Conservation (phyloP, 1,140 invertebrate genomes). For the Penaeus japonicus region DNA sequence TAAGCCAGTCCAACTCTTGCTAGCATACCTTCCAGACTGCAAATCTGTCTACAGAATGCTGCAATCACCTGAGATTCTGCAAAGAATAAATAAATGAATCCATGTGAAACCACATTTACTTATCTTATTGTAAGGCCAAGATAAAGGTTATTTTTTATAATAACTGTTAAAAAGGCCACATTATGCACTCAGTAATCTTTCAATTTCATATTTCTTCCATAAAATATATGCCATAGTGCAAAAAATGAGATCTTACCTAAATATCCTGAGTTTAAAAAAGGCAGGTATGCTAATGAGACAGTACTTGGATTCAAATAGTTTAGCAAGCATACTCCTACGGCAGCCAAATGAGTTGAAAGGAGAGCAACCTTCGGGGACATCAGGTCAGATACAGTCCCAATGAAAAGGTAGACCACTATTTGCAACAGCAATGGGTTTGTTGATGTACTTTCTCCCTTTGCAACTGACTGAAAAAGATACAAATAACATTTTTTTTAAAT, state of each 20-base stretch:
- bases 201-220: too few species aligned
- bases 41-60: neutral
- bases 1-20: constrained; percentile 15
- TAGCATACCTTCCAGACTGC: neutral
- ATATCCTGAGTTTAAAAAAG: too few species aligned
- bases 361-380: constrained; percentile 22
- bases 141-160: neutral
- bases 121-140: neutral
- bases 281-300: too few species aligned
- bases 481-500: neutral
- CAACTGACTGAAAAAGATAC: neutral
- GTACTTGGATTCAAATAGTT: neutral
- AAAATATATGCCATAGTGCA: too few species aligned
- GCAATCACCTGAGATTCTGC: constrained; percentile 15
- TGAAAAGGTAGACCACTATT: neutral
- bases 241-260: too few species aligned
- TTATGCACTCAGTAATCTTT: too few species aligned
- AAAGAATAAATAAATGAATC: too few species aligned
- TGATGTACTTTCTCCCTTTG: neutral
- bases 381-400: constrained; percentile 6
- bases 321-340: neutral
- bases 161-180: too few species aligned
- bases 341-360: neutral
- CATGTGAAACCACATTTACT: neutral
- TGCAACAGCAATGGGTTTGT: neutral